These are phyloP conservation scores for Parochlus steinenii DNA, from an alignment of 2,888 invertebrate genomes.

Conservation along the genomic window DNA sequence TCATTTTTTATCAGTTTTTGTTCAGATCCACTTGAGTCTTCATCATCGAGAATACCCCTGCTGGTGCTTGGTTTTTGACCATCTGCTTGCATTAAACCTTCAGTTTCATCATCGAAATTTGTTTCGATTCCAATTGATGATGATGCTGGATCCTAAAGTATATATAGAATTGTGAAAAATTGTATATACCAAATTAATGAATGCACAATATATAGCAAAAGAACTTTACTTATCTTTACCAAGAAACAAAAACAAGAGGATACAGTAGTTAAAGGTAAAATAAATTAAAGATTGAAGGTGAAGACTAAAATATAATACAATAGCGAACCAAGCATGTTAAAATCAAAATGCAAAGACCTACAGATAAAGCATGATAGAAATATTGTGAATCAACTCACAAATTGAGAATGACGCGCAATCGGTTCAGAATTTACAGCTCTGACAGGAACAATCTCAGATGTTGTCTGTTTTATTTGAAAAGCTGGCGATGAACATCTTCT, in stretches of 20 bases:
- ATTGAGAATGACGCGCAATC: conserved; percentile 4
- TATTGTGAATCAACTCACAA: conserved; percentile 4
- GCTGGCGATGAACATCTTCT: conserved; percentile 10
- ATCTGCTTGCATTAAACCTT: conserved; percentile 11
- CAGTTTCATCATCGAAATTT: conserved; percentile 10
- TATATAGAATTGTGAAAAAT: too few species aligned
- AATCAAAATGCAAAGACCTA: neutral
- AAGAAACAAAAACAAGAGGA: too few species aligned
- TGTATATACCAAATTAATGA: too few species aligned
- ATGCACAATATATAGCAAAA: too few species aligned
- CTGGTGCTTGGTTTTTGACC: conserved; percentile 14
- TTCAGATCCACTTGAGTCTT: conserved; percentile 5
- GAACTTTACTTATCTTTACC: too few species aligned
- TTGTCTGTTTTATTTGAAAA: conserved; percentile 3
- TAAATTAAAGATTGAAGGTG: neutral
- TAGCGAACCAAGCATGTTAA: neutral
- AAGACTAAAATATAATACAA: neutral
- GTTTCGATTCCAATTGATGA: too few species aligned
- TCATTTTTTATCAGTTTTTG: conserved; percentile 14
- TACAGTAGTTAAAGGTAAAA: neutral
- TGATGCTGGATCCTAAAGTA: conserved; percentile 7
- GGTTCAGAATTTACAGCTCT: conserved; percentile 10
- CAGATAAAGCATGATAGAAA: neutral
- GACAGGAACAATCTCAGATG: neutral
- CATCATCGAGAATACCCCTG: conserved; percentile 8